phyloP scores from a whole-genome alignment of 2,888 invertebrate species.

The Phalera bucephala region DNA sequence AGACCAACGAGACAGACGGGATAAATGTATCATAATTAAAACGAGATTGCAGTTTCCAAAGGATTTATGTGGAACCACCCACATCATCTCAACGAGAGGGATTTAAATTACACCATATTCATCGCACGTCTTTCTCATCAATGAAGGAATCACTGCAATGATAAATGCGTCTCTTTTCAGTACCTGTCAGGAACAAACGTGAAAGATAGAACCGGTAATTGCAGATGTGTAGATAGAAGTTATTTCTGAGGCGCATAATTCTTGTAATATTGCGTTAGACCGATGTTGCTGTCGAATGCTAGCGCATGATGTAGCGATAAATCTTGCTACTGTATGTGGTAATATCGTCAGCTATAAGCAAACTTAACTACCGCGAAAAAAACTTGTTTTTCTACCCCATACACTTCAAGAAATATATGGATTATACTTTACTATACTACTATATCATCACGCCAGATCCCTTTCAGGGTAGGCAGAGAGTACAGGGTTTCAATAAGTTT shows the following conservation, averaged over 20 bases:
- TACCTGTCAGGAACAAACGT: conserved; percentile 47
- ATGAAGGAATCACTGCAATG: conserved; percentile 54
- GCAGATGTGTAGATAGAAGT: conserved; percentile 29
- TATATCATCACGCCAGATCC: no score
- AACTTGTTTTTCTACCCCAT: no score
- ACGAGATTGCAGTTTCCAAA: conserved; percentile 43
- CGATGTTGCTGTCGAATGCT: conserved; percentile 5
- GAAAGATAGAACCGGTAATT: conserved; percentile 58
- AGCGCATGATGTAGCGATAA: no score
- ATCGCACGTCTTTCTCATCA: conserved; percentile 55
- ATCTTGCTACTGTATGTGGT: no score
- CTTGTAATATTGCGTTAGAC: conserved; percentile 22
- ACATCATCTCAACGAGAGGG: conserved; percentile 52
- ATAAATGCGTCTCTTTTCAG: conserved; percentile 70
- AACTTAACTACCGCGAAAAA: no score
- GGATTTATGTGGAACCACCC: conserved; percentile 59
- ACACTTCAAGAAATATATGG: no score
- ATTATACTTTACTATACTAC: no score
- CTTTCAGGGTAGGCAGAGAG: no score
- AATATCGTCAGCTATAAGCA: no score
- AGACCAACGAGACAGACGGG: conserved; percentile 26
- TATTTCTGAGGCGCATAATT: conserved; percentile 29
- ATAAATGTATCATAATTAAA: conserved; percentile 55
- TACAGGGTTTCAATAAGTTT: no score
- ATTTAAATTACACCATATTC: conserved; percentile 68